phyloP scores from a whole-genome alignment of 2,113 vertebrate species.

The Myxocyprinus asiaticus region DNA sequence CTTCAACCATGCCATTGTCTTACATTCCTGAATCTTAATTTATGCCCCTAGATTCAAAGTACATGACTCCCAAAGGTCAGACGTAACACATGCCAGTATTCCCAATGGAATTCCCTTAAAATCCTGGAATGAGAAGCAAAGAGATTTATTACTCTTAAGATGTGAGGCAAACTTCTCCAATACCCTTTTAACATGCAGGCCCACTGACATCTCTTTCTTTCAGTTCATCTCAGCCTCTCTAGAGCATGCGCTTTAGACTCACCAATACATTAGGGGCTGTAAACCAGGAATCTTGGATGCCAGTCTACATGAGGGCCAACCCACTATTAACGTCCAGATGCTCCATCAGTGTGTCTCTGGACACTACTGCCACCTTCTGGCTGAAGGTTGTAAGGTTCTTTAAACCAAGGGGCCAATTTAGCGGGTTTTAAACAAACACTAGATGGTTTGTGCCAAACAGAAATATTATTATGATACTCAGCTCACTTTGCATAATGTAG shows the following conservation, averaged over 20 bases:
- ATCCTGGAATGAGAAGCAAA: conserved; percentile 54
- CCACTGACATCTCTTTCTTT: conserved; percentile 57
- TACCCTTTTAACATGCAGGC: conserved; percentile 70
- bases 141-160: conserved; percentile 74
- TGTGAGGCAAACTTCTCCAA: conserved; percentile 64
- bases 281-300: conserved; percentile 36
- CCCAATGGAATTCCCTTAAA: conserved; percentile 77
- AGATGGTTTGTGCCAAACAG: neutral
- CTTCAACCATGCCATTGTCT: conserved; percentile 49
- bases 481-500: neutral
- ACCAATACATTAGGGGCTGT: conserved; percentile 12
- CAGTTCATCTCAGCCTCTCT: conserved; percentile 52
- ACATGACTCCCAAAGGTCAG: conserved; percentile 77
- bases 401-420: neutral
- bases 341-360: conserved; percentile 58
- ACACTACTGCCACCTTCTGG: conserved; percentile 80
- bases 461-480: neutral
- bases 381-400: neutral
- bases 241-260: conserved; percentile 31
- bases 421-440: neutral
- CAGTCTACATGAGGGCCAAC: conserved; percentile 20
- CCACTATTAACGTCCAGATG: neutral
- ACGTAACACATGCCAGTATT: conserved; percentile 77
- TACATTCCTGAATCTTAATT: conserved; percentile 73
- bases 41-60: conserved; percentile 75